These are phyloP conservation scores for Jacana jacana DNA, from an alignment of 2,113 vertebrate genomes.

Conservation along the genomic window DNA sequence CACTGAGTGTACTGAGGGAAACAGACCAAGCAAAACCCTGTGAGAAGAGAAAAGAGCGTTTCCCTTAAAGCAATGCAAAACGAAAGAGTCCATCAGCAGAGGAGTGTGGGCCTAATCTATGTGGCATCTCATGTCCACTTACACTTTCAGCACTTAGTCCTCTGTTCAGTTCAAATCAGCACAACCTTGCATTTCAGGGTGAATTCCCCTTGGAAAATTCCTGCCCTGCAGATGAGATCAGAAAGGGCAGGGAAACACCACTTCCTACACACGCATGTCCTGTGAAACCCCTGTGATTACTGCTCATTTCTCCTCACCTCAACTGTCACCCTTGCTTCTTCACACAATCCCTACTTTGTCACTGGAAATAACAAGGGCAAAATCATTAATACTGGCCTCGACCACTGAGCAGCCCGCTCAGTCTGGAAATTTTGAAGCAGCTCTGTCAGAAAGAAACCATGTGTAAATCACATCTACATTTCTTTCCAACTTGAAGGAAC, in stretches of 20 bases:
- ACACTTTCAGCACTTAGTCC: background rate
- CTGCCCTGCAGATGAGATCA: background rate
- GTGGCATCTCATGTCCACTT: background rate
- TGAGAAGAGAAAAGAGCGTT: background rate
- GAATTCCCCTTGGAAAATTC: constrained; percentile 7
- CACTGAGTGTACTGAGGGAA: background rate
- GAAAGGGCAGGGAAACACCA: background rate
- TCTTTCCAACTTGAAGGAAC: background rate
- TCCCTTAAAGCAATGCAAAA: background rate
- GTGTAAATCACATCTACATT: background rate
- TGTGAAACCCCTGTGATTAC: background rate
- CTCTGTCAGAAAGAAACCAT: background rate
- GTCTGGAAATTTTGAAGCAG: background rate
- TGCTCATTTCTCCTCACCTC: background rate
- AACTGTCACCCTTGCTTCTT: background rate
- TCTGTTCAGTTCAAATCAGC: background rate
- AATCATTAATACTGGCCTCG: background rate
- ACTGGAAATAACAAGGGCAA: background rate
- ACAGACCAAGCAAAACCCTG: background rate
- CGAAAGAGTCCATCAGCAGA: background rate
- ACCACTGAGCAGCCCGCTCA: background rate
- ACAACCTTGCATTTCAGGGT: background rate
- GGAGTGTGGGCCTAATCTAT: background rate
- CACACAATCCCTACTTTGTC: background rate
- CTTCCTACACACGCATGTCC: background rate